Evolutionary conservation across 2,797 vertebrate genomes (phyloP), one percentile per base, ranked within the genome.

Genomic region (Gobionotothen gibberifrons): DNA sequence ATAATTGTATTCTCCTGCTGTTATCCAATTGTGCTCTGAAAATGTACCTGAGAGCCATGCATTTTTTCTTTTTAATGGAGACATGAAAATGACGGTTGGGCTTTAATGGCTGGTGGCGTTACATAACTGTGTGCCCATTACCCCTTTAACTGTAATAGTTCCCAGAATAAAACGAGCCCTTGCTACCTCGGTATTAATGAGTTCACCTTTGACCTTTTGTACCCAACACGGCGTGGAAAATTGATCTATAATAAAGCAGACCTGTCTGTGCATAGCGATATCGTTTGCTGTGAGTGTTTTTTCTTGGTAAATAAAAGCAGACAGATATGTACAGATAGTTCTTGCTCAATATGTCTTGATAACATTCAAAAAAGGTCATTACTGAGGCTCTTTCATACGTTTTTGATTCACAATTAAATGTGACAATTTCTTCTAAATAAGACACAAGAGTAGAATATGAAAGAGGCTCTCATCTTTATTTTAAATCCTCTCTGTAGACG

Each of bases 71-170:
- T 71, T 44, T 54, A 72, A 76, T 66, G 58, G 78, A 47, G 53
- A 53, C 52, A 68, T 87, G 80, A 87, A 90, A 81, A 21, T 0
- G n/a, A 10, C 62, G 22, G 57, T 84, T 85, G 68, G 64, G 74
- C 70, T 75, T 61, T 78, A 86, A 86, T 82, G 80, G 84, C 15
- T n/a, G 57, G 68, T 58, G 71, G 66, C 57, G 32, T 90, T 88
- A 74, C 75, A 67, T 77, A 89, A 90, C 72, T 72, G 76, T 87
- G 80, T 55, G 59, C 69, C 79, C 74, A 74, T 78, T 82, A 67
- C 59, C 65, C 58, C 67, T 78, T 83, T 54, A 81, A 71, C 81
- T 78, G 61, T 67, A 72, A 82, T 84, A 69, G 76, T 72, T 78
- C 86, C 81, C 17, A 70, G 79, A 85, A 91, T 90, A 87, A 82